Percentiles rank a stretch among this genome's conserved stretches.
Evolutionary conservation across 2,113 vertebrate genomes (phyloP).

Genomic region (Hyperoodon ampullatus): DNA sequence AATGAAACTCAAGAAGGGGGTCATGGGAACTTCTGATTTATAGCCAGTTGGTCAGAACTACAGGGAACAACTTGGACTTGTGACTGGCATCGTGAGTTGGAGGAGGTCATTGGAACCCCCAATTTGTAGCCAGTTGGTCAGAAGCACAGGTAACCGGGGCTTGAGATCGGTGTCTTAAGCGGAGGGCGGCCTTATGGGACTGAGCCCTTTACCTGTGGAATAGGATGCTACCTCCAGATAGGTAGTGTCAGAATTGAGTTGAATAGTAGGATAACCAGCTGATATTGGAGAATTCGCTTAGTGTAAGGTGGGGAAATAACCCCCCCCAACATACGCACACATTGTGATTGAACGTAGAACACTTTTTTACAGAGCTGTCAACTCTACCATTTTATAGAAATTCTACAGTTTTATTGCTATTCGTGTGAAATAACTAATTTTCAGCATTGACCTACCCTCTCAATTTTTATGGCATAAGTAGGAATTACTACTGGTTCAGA

Average conservation of each 20-base stretch:
- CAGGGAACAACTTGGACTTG: neutral
- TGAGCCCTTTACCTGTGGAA: neutral
- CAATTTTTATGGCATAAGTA: neutral
- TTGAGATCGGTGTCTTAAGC: neutral
- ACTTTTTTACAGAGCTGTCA: neutral
- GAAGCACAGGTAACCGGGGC: neutral
- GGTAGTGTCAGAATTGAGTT: neutral
- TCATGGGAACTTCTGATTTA: neutral
- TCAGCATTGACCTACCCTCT: neutral
- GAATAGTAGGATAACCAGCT: neutral
- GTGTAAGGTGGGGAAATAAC: neutral
- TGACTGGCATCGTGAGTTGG: neutral
- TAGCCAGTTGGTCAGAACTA: neutral
- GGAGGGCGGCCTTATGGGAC: neutral
- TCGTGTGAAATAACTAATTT: neutral
- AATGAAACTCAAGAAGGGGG: neutral
- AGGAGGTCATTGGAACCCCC: neutral
- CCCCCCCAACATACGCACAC: neutral
- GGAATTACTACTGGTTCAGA: neutral
- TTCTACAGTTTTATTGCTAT: neutral
- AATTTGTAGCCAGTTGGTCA: neutral
- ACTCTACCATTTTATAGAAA: neutral
- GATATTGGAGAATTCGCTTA: neutral
- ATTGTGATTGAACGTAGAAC: neutral
- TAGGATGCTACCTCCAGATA: neutral